Percentiles rank a stretch among this genome's conserved stretches.
Evolutionary conservation across 2,888 invertebrate genomes (phyloP).

Genomic region (Heliconius erato): DNA sequence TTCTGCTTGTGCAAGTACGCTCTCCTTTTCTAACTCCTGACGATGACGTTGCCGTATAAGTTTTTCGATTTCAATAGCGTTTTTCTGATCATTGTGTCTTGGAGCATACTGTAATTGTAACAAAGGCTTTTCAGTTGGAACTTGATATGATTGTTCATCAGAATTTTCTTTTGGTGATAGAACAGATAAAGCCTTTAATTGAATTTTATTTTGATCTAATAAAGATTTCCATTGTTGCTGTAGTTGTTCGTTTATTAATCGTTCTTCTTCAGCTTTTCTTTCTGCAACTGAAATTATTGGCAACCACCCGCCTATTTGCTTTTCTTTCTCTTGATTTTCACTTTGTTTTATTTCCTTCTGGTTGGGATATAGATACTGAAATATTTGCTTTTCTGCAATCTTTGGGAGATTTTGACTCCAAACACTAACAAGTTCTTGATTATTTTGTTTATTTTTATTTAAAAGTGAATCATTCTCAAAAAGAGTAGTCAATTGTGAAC

Average conservation of each 20-base stretch:
- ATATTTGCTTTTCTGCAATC: conserved; percentile 11
- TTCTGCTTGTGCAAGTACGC: conserved; percentile 62
- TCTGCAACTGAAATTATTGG: conserved; percentile 52
- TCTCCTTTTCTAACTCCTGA: conserved; percentile 61
- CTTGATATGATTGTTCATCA: background rate
- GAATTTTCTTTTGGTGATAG: conserved; percentile 35
- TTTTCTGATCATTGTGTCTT: conserved; percentile 65
- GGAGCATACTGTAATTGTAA: conserved; percentile 62
- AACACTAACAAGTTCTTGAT: background rate
- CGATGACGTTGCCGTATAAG: conserved; percentile 56
- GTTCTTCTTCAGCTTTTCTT: conserved; percentile 46
- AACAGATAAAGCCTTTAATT: conserved; percentile 47
- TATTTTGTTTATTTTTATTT: conserved; percentile 14
- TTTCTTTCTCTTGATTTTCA: conserved; percentile 40
- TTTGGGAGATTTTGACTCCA: conserved; percentile 24
- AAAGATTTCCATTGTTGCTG: conserved; percentile 51
- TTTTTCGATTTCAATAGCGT: conserved; percentile 64
- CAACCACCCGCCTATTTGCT: conserved; percentile 49
- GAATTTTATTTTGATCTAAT: conserved; percentile 51
- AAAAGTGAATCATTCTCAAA: background rate
- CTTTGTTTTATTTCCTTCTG: conserved; percentile 36
- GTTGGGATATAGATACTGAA: conserved; percentile 31
- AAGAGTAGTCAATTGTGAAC: too few species aligned
- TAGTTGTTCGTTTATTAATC: conserved; percentile 43
- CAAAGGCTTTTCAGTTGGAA: conserved; percentile 45